Evolutionary conservation across 2,888 invertebrate species (phyloP), one percentile per base, ranked within the genome.

Genomic region (Dasypolia templi): DNA sequence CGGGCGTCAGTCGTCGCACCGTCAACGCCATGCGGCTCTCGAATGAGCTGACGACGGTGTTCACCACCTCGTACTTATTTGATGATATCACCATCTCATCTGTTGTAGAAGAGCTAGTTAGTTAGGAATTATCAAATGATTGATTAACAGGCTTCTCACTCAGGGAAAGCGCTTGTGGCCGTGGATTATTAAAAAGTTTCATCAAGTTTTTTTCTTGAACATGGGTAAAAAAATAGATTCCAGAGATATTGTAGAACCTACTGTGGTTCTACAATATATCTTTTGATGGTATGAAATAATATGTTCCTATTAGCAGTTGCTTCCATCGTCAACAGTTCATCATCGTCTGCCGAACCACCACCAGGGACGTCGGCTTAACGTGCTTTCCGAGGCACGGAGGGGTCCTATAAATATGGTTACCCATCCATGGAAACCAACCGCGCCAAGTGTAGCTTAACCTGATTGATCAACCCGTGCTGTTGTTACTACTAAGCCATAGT

Each of bases 11-110:
- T 87, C 97, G 97, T 62, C 97, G 96, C 83, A 99, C 98, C 68
- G 97, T 98, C 89, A 99, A 97, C 63, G 97, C 96, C 98, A 99
- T 98, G 87, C 97, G 97, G 55, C 98, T 97, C 94, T 98, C 98
- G 93, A 98, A 99, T 82, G 97, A 96, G 69, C 98, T 98, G 91
- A 97, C 97, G 74, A 96, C 96, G 26, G 97, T 95, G 87, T 97
- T 97, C 89, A 97, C 97, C 73, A 98, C 98, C 89, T 98, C 98
- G 93, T 98, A 98, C 92, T 98, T 98, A 85, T 95, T 96, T 82
- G 98, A 98, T 0, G 98, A 97, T 90, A 98, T 98, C 91, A 98
- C 97, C 98, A 98, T 98, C 91, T 97, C 98, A 95, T 97, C 98
- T 98, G 96, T 69, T 12, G 29, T 35, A 39, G 9, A 58, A 65